Conservation (phyloP, 2,888 invertebrate genomes). For the Caradrina clavipalpis region DNA sequence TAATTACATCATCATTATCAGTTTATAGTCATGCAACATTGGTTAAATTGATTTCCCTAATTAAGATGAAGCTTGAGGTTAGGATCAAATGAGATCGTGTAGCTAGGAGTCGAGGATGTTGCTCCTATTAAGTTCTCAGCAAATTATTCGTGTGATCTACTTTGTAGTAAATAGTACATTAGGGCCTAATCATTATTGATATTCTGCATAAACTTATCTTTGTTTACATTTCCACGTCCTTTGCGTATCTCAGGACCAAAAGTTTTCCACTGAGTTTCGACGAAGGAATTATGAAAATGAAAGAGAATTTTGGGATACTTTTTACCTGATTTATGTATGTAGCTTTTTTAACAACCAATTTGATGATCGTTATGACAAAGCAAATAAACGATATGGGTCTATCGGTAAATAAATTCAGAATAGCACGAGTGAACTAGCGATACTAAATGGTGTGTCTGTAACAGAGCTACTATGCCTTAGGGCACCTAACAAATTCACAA, state of each 20-base stretch:
- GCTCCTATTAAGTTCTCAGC: constrained; percentile 20
- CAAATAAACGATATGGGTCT: background rate
- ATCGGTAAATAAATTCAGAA: background rate
- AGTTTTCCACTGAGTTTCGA: constrained; percentile 1
- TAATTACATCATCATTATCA: constrained; percentile 81
- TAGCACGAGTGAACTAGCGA: background rate
- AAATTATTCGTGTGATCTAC: constrained; percentile 6
- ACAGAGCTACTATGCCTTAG: constrained; percentile 26
- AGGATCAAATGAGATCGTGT: constrained; percentile 44
- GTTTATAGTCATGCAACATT: constrained; percentile 77
- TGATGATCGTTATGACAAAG: background rate
- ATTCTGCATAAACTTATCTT: background rate
- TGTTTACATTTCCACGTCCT: constrained; percentile 4
- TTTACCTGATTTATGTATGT: background rate
- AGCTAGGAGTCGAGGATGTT: constrained; percentile 15
- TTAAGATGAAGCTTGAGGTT: constrained; percentile 71
- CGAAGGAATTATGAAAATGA: background rate
- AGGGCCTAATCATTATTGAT: constrained; percentile 6
- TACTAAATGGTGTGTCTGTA: background rate
- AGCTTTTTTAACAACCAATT: background rate
- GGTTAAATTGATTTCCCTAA: constrained; percentile 80
- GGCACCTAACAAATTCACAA: constrained; percentile 59
- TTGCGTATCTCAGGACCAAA: constrained; percentile 29
- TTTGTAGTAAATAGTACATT: constrained; percentile 14
- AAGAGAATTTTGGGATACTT: constrained; percentile 10